phyloP scores from a whole-genome alignment of 2,888 invertebrate genomes.

The Ornithoptera priamus region DNA sequence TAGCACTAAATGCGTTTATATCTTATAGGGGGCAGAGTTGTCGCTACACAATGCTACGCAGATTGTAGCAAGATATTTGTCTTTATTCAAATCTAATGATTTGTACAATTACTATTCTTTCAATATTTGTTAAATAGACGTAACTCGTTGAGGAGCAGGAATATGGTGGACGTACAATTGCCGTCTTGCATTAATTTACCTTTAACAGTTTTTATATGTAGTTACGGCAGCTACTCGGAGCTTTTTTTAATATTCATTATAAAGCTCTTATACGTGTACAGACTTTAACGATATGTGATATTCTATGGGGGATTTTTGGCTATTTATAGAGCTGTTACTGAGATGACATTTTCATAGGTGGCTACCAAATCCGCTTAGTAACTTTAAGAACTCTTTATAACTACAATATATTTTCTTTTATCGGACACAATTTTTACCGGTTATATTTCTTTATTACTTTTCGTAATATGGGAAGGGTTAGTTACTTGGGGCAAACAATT shows the following conservation, averaged over 20 bases:
- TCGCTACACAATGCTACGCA: slow-evolving; percentile 20
- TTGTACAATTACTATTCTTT: neutral
- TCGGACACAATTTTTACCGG: neutral
- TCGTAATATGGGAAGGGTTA: neutral
- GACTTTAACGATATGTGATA: slow-evolving; percentile 20
- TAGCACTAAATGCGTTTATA: slow-evolving; percentile 14
- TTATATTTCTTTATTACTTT: neutral
- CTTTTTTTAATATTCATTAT: slow-evolving; percentile 19
- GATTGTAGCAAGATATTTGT: slow-evolving; percentile 5
- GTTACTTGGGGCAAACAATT: too few relatives aligned
- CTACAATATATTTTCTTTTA: neutral
- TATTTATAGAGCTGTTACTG: slow-evolving; percentile 16
- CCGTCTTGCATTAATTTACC: neutral
- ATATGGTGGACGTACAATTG: neutral
- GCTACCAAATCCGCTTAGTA: neutral
- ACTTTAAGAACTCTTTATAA: neutral
- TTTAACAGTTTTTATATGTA: slow-evolving; percentile 17
- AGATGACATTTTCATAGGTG: neutral
- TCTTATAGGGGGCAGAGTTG: slow-evolving; percentile 12
- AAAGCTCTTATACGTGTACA: slow-evolving; percentile 14
- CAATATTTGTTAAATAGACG: neutral
- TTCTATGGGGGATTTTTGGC: slow-evolving; percentile 10
- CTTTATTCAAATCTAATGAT: neutral
- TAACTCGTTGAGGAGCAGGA: neutral
- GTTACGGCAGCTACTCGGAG: slow-evolving; percentile 16